Conservation (phyloP, 2,888 invertebrate genomes). For the Acronicta psi region DNA sequence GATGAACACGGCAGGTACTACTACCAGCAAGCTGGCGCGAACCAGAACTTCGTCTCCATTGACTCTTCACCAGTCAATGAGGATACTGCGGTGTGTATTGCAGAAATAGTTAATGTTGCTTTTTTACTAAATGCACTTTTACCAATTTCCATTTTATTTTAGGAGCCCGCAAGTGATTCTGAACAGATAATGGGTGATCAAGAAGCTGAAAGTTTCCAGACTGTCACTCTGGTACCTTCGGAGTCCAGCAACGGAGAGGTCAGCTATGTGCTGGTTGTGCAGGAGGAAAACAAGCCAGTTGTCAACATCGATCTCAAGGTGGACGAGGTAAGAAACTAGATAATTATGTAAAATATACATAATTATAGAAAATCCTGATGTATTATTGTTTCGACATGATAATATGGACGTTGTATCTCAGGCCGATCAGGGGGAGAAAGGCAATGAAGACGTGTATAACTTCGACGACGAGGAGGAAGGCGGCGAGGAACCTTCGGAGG, state of each 20-base stretch:
- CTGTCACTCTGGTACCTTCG: conserved; percentile 95
- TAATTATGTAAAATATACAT: no score
- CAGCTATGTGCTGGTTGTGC: conserved; percentile 96
- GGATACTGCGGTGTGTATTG: conserved; percentile 69
- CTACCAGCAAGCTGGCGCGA: conserved; percentile 92
- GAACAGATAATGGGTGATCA: conserved; percentile 66
- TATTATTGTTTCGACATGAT: not conserved
- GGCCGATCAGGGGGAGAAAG: conserved; percentile 71
- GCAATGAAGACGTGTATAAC: conserved; percentile 90
- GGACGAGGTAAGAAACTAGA: conserved; percentile 58
- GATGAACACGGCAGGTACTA: conserved; percentile 95
- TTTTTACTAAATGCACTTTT: no score
- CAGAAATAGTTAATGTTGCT: no score
- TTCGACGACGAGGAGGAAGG: conserved; percentile 91
- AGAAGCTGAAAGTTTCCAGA: conserved; percentile 91
- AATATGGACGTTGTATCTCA: conserved; percentile 1
- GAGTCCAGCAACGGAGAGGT: conserved; percentile 93
- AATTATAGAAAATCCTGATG: not conserved
- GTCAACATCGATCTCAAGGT: conserved; percentile 74
- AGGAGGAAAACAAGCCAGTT: conserved; percentile 91
- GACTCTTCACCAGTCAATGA: conserved; percentile 70
- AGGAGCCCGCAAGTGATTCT: conserved; percentile 44
- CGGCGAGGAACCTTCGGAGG: conserved; percentile 78
- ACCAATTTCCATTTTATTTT: not conserved
- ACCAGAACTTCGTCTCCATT: conserved; percentile 90